Conservation (phyloP, 2,797 vertebrate species). For the Botia almorhae region DNA sequence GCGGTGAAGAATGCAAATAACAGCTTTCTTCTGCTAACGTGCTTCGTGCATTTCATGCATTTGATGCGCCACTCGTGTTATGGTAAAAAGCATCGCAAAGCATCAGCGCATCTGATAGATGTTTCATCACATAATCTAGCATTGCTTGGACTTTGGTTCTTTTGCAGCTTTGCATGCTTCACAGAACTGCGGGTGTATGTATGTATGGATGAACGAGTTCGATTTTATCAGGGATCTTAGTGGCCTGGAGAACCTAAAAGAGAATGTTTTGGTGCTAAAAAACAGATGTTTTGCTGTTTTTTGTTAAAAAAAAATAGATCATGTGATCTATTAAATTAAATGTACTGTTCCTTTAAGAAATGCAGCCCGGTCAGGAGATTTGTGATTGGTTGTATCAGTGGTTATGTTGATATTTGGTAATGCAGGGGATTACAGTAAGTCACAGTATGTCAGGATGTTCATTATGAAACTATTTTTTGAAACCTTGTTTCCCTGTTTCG, state of each 20-base stretch:
- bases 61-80: neutral
- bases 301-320: no score
- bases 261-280: neutral
- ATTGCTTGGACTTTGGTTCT: neutral
- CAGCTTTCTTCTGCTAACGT: neutral
- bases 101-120: neutral
- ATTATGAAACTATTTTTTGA: constrained; percentile 36
- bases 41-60: neutral
- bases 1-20: neutral
- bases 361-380: no score
- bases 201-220: neutral
- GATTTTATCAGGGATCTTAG: neutral
- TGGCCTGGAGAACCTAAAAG: neutral
- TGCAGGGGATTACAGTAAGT: neutral
- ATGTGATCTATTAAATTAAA: no score
- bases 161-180: constrained; percentile 10
- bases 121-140: neutral
- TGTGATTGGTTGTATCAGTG: neutral
- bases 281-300: no score
- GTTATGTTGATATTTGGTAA: neutral
- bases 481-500: no score
- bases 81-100: neutral
- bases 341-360: neutral
- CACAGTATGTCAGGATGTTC: neutral
- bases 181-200: neutral